Evolutionary conservation across 1,140 invertebrate species (phyloP), one percentile per base, ranked within the genome.

Genomic region (Cotesia typhae): DNA sequence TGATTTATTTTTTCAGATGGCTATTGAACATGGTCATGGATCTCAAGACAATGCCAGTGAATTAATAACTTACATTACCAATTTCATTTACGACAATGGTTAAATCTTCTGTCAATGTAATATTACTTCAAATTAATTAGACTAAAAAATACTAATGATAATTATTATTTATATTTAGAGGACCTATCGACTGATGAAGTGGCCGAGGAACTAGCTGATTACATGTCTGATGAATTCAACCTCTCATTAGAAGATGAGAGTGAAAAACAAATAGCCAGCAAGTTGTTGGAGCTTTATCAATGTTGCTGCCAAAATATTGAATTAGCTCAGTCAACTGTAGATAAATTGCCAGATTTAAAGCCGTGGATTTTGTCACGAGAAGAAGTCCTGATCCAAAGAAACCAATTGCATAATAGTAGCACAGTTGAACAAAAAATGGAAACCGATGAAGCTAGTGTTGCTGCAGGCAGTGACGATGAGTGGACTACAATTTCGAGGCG

Each of bases 161-260:
- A 59, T 36, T 7, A 41, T 52, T 38, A 17, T 68, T 61, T 63
- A 52, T 59, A 38, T 14, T 35, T 52, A 85, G 84, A 83, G 10
- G 65, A 74, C 38, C 38, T 83, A 6, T 70, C 72, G 20, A 70
- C 28, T 4, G 66, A 74, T 4, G 79, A 85, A 28, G 36, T 85
- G 47, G 79, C 81, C 2, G 64, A 3, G 9, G 80, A 79, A 51
- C 57, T 85, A 4, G 83, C 85, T 59, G 76, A 81, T 57, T 84
- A 81, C 12, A 82, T 86, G 73, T 82, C 79, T 14, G 66, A 72
- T 0, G 60, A 78, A 55, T 84, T 84, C 38, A 78, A 80, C 5
- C 83, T 82, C 5, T 78, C 81, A 72, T 60, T 85, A 35, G 57
- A 84, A 60, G 84, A 86, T 65, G 67, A 76, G 2, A 86, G 84